Evolutionary conservation across 2,113 vertebrate species (phyloP).

Genomic region (Cynocephalus volans): DNA sequence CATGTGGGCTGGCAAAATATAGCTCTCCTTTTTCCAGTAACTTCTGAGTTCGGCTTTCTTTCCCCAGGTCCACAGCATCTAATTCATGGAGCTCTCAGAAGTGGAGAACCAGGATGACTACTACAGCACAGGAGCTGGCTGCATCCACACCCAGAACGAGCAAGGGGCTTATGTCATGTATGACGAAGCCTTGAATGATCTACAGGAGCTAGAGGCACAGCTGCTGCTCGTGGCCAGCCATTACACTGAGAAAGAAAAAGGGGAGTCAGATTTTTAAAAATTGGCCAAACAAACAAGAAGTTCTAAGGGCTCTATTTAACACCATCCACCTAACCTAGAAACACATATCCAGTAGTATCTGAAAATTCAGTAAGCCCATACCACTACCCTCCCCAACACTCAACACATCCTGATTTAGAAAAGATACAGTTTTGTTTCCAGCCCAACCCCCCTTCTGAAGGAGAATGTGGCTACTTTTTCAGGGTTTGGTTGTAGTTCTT

Average conservation of each 20-base stretch:
- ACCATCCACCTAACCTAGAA: not conserved
- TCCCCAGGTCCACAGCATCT: constrained; percentile 84
- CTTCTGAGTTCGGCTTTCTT: constrained; percentile 32
- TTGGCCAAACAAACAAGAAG: not conserved
- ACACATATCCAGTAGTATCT: not conserved
- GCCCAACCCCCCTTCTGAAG: not conserved
- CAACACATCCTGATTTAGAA: not conserved
- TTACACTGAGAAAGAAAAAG: constrained; percentile 87
- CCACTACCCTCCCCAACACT: rapidly evolving
- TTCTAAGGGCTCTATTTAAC: not conserved
- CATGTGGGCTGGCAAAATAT: not conserved
- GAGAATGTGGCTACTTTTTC: not conserved
- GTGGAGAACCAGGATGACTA: constrained; percentile 90
- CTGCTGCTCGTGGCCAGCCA: constrained; percentile 88
- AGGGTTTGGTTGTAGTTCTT: not conserved
- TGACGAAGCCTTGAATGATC: constrained; percentile 88
- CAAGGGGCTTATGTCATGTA: constrained; percentile 86
- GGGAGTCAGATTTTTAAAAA: not conserved
- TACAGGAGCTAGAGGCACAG: constrained; percentile 87
- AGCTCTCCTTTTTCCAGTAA: constrained; percentile 40
- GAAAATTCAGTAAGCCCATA: not conserved
- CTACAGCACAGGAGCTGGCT: constrained; percentile 83
- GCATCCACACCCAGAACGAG: constrained; percentile 89
- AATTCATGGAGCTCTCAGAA: constrained; percentile 90
- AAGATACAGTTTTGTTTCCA: not conserved